These are phyloP conservation scores for Cladopsammia gracilis DNA, from an alignment of 64 coral and sea anemone species.

Conservation along the genomic window DNA sequence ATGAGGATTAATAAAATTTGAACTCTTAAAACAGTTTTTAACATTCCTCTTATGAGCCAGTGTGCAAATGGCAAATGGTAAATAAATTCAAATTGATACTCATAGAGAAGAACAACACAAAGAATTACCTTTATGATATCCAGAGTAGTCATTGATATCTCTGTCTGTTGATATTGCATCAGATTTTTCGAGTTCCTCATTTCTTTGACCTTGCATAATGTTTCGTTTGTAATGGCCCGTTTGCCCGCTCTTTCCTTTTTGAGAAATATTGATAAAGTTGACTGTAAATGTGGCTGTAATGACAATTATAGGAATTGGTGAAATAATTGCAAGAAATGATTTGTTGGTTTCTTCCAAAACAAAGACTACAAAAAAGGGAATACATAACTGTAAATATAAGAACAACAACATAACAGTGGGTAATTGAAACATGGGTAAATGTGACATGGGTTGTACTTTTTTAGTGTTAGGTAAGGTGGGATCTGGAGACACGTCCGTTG, in stretches of 20 bases:
- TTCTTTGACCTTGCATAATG: background rate
- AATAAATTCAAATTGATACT: slow-evolving; percentile 20
- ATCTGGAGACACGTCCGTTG: no score
- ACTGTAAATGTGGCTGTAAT: background rate
- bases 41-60: background rate
- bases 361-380: background rate
- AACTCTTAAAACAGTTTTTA: slow-evolving; percentile 18
- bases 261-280: background rate
- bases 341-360: slow-evolving; percentile 5
- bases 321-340: slow-evolving; percentile 3
- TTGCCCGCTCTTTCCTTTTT: background rate
- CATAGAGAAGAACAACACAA: background rate
- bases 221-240: background rate
- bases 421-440: no score
- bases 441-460: no score
- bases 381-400: slow-evolving; percentile 30
- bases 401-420: background rate
- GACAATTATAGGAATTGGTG: slow-evolving; percentile 16
- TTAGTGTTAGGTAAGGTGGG: no score
- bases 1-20: slow-evolving; percentile 16
- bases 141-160: background rate
- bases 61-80: background rate
- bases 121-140: background rate
- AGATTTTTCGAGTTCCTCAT: background rate
- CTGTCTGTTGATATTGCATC: no score